Evolutionary conservation across 2,888 invertebrate species (phyloP).

Genomic region (Tipula vernalis): DNA sequence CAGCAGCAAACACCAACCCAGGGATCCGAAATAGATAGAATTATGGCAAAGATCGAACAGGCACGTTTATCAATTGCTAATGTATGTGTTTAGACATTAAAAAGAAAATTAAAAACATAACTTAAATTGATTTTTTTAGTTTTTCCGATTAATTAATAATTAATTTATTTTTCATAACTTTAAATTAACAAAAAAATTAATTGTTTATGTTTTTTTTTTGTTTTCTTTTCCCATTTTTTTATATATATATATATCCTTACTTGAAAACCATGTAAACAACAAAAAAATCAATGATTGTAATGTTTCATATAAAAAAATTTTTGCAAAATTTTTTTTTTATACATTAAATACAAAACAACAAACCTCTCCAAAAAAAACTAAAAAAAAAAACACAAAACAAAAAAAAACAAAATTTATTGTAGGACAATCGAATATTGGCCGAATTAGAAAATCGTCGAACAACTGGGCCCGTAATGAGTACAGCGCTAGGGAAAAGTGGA

Average conservation of each 20-base stretch:
- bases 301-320: background rate
- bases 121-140: background rate
- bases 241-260: background rate
- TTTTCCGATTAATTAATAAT: background rate
- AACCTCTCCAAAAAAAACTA: background rate
- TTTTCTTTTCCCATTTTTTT: background rate
- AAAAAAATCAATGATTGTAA: background rate
- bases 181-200: background rate
- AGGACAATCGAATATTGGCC: slow-evolving; percentile 72
- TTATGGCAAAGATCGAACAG: slow-evolving; percentile 92
- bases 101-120: slow-evolving; percentile 6
- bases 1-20: slow-evolving; percentile 28
- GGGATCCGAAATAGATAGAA: slow-evolving; percentile 76
- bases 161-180: background rate
- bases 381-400: background rate
- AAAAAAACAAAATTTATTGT: slow-evolving; percentile 15
- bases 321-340: background rate
- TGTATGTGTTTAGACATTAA: slow-evolving; percentile 28
- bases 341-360: background rate
- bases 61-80: slow-evolving; percentile 29
- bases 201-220: background rate
- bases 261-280: background rate
- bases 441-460: slow-evolving; percentile 73
- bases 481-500: slow-evolving; percentile 26
- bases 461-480: slow-evolving; percentile 30